Evolutionary conservation across 2,113 vertebrate genomes (phyloP).

Genomic region (Anhinga rufa): DNA sequence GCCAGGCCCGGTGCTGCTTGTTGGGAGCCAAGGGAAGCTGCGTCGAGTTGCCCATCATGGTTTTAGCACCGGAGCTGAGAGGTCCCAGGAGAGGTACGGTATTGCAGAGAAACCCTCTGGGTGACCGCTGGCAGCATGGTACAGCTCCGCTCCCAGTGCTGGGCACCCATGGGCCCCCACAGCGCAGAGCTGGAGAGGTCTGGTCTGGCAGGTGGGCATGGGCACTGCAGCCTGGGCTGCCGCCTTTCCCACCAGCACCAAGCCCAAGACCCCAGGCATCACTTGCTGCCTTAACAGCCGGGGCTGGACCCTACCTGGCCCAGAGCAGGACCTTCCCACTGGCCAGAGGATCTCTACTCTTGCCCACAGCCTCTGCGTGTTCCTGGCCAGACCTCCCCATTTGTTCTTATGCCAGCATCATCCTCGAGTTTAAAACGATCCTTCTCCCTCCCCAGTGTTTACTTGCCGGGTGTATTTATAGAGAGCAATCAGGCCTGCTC

Average conservation of each 20-base stretch:
- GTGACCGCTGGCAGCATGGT: not conserved
- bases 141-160: not conserved
- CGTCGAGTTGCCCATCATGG: not conserved
- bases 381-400: conserved; percentile 19
- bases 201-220: not conserved
- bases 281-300: rapidly evolving
- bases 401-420: conserved; percentile 55
- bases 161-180: rapidly evolving
- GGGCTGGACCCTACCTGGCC: not conserved
- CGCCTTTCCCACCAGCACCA: rapidly evolving
- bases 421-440: conserved; percentile 45
- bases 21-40: not conserved
- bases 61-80: not conserved
- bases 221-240: not conserved
- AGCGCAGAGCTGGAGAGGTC: not conserved
- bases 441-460: conserved; percentile 54
- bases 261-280: not conserved
- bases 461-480: conserved; percentile 60
- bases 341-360: not conserved
- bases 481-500: conserved; percentile 66
- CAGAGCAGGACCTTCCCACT: not conserved
- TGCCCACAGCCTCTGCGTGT: not conserved
- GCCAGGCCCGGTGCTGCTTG: not conserved
- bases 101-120: not conserved
- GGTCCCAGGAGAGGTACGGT: not conserved